These are phyloP conservation scores for Buphagus erythrorhynchus DNA, from an alignment of 2,797 vertebrate genomes.

Conservation along the genomic window DNA sequence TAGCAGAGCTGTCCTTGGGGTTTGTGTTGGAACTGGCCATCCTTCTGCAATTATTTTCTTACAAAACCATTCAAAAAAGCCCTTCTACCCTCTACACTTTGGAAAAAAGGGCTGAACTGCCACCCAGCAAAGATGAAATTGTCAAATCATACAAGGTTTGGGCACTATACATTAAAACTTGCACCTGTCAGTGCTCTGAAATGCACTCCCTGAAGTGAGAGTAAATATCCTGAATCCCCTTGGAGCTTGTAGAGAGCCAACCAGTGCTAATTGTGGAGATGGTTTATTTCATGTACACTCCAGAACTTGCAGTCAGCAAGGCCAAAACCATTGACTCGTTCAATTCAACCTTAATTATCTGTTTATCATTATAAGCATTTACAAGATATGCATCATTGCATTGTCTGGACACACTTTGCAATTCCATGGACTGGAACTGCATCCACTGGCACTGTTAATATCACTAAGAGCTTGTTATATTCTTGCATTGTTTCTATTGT, in stretches of 20 bases:
- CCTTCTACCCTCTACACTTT: neutral
- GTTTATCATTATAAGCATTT: neutral
- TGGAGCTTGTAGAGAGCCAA: neutral
- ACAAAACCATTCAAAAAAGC: neutral
- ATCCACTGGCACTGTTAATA: neutral
- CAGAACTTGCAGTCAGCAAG: neutral
- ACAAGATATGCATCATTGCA: neutral
- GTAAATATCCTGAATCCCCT: neutral
- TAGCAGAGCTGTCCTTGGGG: neutral
- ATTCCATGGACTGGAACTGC: neutral
- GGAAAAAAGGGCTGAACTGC: neutral
- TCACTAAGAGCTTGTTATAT: neutral
- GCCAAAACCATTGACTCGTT: neutral
- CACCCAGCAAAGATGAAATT: neutral
- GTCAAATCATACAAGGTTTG: neutral
- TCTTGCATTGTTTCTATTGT: neutral
- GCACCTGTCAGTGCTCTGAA: neutral
- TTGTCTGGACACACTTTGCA: slow-evolving; percentile 23
- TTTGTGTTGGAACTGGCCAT: neutral
- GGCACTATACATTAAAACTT: neutral
- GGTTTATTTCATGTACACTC: neutral
- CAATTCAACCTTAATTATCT: neutral
- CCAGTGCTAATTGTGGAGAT: neutral
- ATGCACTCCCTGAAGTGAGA: neutral
- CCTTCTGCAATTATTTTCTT: neutral